phyloP scores from a whole-genome alignment of 2,113 vertebrate species.

The Notothenia coriiceps region DNA sequence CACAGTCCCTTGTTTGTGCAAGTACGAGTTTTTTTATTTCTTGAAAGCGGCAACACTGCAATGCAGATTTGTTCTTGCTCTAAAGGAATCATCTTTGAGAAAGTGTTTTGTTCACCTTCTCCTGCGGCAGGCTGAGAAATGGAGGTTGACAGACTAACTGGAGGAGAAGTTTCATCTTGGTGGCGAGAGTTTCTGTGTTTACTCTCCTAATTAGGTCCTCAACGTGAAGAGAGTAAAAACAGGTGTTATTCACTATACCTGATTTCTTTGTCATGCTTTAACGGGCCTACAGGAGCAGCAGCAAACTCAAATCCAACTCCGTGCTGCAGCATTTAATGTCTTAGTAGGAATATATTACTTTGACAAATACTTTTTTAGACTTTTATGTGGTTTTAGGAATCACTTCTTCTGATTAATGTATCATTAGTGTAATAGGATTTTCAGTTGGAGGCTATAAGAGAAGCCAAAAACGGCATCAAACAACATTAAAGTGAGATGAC shows the following conservation, averaged over 20 bases:
- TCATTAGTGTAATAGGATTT: neutral
- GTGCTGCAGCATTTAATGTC: neutral
- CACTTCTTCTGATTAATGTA: neutral
- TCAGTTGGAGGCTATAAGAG: neutral
- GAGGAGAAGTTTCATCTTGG: slow-evolving; percentile 27
- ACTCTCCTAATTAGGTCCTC: slow-evolving; percentile 55
- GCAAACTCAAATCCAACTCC: slow-evolving; percentile 1
- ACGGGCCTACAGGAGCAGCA: neutral
- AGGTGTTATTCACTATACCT: slow-evolving; percentile 41
- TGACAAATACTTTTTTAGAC: neutral
- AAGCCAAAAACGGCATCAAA: neutral
- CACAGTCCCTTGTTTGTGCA: neutral
- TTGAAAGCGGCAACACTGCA: slow-evolving; percentile 4
- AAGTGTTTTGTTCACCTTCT: neutral
- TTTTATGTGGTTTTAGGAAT: neutral
- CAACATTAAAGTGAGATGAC: neutral
- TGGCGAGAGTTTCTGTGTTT: slow-evolving; percentile 31
- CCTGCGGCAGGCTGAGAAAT: neutral
- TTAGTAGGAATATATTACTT: neutral
- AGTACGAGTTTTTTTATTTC: neutral
- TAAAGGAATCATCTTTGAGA: slow-evolving; percentile 13
- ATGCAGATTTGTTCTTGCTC: neutral
- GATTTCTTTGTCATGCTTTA: slow-evolving; percentile 21
- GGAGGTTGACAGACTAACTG: neutral
- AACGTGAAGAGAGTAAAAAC: slow-evolving; percentile 6